Evolutionary conservation across 2,797 vertebrate species (phyloP).

Genomic region (Clarias fuscus): DNA sequence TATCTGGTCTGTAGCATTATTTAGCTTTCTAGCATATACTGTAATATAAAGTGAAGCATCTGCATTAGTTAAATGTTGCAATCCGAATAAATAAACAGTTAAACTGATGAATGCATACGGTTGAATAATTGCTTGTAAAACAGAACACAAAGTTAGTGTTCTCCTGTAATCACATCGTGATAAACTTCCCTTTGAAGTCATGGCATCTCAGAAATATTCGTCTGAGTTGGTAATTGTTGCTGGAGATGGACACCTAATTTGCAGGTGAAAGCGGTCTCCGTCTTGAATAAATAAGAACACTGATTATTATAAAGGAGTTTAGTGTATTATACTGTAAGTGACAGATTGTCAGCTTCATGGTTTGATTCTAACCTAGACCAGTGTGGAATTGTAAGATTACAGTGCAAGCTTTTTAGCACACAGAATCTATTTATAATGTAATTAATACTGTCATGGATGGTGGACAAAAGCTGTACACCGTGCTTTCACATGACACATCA

Average conservation of each 20-base stretch:
- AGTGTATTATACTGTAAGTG: neutral
- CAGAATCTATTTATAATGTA: neutral
- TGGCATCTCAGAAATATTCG: too few species aligned
- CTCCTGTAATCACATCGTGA: neutral
- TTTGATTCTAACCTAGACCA: too few species aligned
- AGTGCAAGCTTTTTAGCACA: neutral
- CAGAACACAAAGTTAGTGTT: neutral
- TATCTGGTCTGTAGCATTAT: neutral
- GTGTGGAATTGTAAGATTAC: neutral
- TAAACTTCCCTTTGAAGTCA: too few species aligned
- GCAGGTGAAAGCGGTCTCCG: neutral
- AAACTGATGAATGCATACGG: neutral
- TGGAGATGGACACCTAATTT: neutral
- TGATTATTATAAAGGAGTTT: neutral
- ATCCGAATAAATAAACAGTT: neutral
- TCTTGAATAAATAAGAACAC: neutral
- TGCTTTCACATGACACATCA: neutral
- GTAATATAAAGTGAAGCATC: neutral
- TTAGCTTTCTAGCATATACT: neutral
- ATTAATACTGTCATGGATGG: neutral
- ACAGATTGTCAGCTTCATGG: neutral
- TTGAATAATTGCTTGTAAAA: neutral
- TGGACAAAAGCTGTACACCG: neutral
- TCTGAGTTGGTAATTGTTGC: neutral
- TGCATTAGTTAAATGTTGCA: neutral